phyloP scores from a whole-genome alignment of 64 coral and sea anemone species.

The Actinia equina region DNA sequence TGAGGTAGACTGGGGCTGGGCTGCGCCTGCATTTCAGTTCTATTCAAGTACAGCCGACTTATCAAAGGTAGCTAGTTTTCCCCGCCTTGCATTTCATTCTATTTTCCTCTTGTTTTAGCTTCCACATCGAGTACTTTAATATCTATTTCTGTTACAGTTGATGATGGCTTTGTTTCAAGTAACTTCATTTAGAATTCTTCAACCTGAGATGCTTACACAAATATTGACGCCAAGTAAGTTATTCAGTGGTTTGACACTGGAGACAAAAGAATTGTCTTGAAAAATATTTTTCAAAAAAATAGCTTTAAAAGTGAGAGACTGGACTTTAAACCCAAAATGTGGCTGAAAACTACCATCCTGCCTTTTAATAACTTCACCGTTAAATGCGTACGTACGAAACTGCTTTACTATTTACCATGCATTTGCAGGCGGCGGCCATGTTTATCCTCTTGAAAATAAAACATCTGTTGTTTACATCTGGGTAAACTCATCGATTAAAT shows the following conservation, averaged over 20 bases:
- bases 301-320: too few relatives aligned
- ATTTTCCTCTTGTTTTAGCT: background rate
- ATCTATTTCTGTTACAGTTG: conserved; percentile 29
- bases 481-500: too few relatives aligned
- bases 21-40: conserved; percentile 74
- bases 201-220: conserved; percentile 47
- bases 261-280: too few relatives aligned
- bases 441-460: background rate
- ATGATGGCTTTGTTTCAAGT: conserved; percentile 60
- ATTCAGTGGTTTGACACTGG: background rate
- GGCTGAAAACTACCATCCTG: background rate
- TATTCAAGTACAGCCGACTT: conserved; percentile 75
- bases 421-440: too few relatives aligned
- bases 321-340: too few relatives aligned
- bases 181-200: conserved; percentile 30
- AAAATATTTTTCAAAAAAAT: too few relatives aligned
- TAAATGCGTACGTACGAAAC: background rate
- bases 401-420: too few relatives aligned
- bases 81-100: background rate
- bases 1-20: conserved; percentile 81
- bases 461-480: background rate
- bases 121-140: background rate
- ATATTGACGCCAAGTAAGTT: conserved; percentile 74
- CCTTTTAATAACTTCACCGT: background rate
- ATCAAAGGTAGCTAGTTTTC: conserved; percentile 51